A percentile compares a stretch with the other conserved stretches of the same genome.
phyloP scores from a whole-genome alignment of 2,113 vertebrate species.

The Proteles cristata region DNA sequence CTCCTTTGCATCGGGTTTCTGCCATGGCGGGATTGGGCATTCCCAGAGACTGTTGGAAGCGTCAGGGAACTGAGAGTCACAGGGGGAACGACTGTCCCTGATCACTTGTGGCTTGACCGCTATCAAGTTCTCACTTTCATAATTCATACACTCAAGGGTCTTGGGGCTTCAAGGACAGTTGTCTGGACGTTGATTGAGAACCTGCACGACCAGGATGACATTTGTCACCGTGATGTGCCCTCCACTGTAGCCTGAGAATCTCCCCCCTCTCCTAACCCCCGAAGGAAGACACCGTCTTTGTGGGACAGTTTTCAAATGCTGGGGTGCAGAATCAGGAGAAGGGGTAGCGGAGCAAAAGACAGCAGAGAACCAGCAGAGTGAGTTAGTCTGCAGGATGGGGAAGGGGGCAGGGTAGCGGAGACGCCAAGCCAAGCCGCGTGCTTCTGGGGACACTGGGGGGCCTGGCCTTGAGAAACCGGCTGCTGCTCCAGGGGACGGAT shows the following conservation, averaged over 20 bases:
- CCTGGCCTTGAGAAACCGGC: neutral
- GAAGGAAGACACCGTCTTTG: neutral
- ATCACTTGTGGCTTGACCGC: neutral
- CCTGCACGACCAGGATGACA: neutral
- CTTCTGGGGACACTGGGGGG: neutral
- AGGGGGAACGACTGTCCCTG: too few species aligned
- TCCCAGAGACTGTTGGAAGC: fast-evolving
- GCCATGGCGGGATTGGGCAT: neutral
- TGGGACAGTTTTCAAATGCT: neutral
- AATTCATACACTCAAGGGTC: neutral
- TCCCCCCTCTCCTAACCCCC: neutral
- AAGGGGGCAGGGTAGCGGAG: neutral
- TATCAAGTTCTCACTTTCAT: neutral
- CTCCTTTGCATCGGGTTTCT: neutral
- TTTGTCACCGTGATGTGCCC: too few species aligned
- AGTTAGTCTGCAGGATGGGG: neutral
- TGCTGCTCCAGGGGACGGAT: fast-evolving
- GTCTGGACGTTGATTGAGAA: neutral
- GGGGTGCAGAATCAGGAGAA: neutral
- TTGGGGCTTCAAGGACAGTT: neutral
- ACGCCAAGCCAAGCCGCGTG: too few species aligned
- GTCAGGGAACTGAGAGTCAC: neutral
- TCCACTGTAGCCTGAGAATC: neutral
- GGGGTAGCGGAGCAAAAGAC: neutral
- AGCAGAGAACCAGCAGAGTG: neutral